Base-by-base conservation (phyloP, 1,140 invertebrate genomes). In the Trichoplusia ni region DNA sequence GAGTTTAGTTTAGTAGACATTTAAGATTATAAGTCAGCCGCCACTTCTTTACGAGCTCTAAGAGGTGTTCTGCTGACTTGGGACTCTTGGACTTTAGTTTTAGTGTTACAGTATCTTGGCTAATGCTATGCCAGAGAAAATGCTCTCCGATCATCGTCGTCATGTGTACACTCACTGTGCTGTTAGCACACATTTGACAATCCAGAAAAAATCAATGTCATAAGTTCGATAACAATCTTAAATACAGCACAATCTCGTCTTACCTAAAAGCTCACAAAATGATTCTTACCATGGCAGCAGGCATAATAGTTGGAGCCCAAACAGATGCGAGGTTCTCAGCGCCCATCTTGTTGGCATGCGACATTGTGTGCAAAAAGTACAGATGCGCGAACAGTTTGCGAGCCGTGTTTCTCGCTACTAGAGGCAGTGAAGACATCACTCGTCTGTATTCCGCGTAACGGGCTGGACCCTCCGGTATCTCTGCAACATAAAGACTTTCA, bases 221-320 rank as follows among this genome's bases (percentile, higher is more conserved):
- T n/a, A n/a, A n/a, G n/a, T n/a, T n/a, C n/a, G n/a, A n/a, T n/a
- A n/a, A n/a, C n/a, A n/a, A n/a, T n/a, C n/a, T n/a, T n/a, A n/a
- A n/a, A n/a, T n/a, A n/a, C n/a, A n/a, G n/a, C n/a, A n/a, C n/a
- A n/a, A n/a, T n/a, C n/a, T n/a, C n/a, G 25, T 4, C 7, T 27
- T 3, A 27, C 25, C 25, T 7, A 4, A 27, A 27, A 27, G 11
- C 7, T 27, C 27, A 13, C 23, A 27, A 3, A 9, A 25, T 6
- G 33, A 35, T 14, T 0, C 35, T 53, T 71, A 88, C 84, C 69
- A 93, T 92, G 35, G 94, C 93, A 2, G 93, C 92, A 62, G 95
- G 95, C 92, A 97, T 94, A 37, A 97, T 85, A 2, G 95, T 96
- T 1, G 96, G 96, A 0, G 95, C 95, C 95, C 96, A 97, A 33